A percentile compares a stretch with the other conserved stretches of the same genome.
phyloP scores from a whole-genome alignment of 1,140 invertebrate species.

The Drosophila pectinifera region DNA sequence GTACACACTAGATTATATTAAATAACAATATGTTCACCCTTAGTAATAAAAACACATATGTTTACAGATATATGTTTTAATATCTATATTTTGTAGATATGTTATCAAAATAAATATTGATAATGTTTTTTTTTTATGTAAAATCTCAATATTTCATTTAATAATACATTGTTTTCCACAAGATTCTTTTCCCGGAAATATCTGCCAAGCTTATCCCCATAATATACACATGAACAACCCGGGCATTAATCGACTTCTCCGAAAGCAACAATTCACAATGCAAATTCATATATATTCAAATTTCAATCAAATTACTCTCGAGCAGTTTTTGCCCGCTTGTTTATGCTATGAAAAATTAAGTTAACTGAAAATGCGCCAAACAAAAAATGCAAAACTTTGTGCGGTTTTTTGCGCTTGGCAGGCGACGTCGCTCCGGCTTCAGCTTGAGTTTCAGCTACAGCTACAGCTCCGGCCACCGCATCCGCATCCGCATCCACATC shows the following conservation, averaged over 20 bases:
- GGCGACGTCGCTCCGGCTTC: constrained; percentile 27
- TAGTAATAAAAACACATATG: no score
- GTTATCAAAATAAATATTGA: no score
- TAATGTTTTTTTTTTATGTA: no score
- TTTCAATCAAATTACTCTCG: constrained; percentile 44
- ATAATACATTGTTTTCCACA: not conserved
- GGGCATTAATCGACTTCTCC: constrained; percentile 30
- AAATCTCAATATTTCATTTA: not conserved
- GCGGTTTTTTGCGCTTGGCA: constrained; percentile 57
- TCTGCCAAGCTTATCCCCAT: not conserved
- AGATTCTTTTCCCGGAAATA: not conserved
- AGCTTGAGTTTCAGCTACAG: constrained; percentile 22
- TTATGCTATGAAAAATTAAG: constrained; percentile 67
- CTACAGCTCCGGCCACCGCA: constrained; percentile 4
- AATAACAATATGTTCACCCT: no score
- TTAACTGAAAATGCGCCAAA: constrained; percentile 40
- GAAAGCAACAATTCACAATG: constrained; percentile 15
- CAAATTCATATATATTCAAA: constrained; percentile 45
- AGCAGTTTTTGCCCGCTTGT: constrained; percentile 32
- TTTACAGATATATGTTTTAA: no score
- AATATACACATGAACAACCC: not conserved
- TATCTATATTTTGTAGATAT: no score
- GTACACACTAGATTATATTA: no score
- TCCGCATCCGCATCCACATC: constrained; percentile 8
- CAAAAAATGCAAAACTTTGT: constrained; percentile 51